Percentiles rank a stretch among this genome's conserved stretches.
Conservation (phyloP, 2,113 vertebrate genomes). For the Microcebus jonahi region DNA sequence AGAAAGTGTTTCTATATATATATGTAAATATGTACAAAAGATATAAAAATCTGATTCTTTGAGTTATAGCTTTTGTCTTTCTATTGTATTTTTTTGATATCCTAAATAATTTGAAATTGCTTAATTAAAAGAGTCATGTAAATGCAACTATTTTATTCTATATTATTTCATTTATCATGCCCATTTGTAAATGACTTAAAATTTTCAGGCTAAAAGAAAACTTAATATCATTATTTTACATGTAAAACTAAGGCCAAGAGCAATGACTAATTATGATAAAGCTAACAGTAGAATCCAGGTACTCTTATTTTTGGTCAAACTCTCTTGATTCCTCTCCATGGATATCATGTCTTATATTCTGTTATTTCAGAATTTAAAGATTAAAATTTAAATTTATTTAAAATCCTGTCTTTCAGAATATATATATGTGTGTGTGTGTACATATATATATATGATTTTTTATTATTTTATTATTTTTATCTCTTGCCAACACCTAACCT, state of each 20-base stretch:
- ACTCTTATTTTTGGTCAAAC: not conserved
- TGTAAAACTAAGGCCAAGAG: not conserved
- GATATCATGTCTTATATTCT: not conserved
- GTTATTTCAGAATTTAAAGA: conserved; percentile 36
- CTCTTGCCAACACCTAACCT: not conserved
- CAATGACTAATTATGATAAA: not conserved
- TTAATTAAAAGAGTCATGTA: conserved; percentile 12
- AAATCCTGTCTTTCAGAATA: not conserved
- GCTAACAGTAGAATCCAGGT: not conserved
- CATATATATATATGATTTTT: too few relatives aligned
- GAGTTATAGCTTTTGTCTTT: not conserved
- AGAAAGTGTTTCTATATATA: not conserved
- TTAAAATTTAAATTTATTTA: not conserved
- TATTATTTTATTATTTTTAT: not conserved
- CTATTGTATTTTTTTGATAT: not conserved
- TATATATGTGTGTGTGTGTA: not conserved
- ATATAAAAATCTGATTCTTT: conserved; percentile 7
- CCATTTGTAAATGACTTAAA: not conserved
- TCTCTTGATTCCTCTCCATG: not conserved
- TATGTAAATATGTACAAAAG: not conserved
- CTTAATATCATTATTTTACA: not conserved
- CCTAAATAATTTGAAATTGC: not conserved
- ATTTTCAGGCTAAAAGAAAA: conserved; percentile 5
- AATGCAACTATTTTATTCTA: not conserved
- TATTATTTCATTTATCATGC: not conserved